Evolutionary conservation across 1,140 invertebrate species (phyloP).

Genomic region (Penaeus vannamei): DNA sequence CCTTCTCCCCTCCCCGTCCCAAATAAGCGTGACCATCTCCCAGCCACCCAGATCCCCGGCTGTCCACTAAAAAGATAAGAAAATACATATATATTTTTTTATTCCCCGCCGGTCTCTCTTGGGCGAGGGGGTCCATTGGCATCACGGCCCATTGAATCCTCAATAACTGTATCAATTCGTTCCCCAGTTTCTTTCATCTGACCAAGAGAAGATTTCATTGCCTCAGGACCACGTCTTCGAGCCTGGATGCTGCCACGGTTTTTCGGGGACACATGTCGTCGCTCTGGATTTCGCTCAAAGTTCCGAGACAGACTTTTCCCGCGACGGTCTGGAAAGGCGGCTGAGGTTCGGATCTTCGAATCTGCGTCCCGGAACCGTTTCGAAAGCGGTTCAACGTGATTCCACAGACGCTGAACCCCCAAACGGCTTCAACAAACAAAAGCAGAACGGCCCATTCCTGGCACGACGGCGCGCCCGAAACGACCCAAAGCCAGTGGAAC

Average conservation of each 20-base stretch:
- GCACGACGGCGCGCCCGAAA: neutral
- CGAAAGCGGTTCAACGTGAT: too few species aligned
- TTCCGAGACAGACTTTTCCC: too few species aligned
- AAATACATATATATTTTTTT: conserved; percentile 56
- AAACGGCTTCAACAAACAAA: too few species aligned
- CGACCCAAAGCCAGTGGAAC: conserved; percentile 14
- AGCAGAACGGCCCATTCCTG: neutral
- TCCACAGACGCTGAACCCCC: too few species aligned
- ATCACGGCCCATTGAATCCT: conserved; percentile 61
- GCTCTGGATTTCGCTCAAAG: too few species aligned
- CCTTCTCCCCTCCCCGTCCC: neutral
- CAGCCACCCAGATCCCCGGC: neutral
- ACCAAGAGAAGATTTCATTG: conserved; percentile 64
- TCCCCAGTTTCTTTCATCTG: conserved; percentile 65
- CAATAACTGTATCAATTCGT: conserved; percentile 66
- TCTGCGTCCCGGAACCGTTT: too few species aligned
- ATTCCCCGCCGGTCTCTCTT: neutral
- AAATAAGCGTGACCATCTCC: conserved; percentile 45
- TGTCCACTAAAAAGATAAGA: conserved; percentile 60
- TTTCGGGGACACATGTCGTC: too few species aligned
- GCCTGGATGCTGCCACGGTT: too few species aligned
- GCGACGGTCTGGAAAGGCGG: too few species aligned
- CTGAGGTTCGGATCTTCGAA: too few species aligned
- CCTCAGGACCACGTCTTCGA: conserved; percentile 40
- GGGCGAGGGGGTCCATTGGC: conserved; percentile 29